phyloP scores from a whole-genome alignment of 2,888 invertebrate genomes.

The Ophioninae sp. region DNA sequence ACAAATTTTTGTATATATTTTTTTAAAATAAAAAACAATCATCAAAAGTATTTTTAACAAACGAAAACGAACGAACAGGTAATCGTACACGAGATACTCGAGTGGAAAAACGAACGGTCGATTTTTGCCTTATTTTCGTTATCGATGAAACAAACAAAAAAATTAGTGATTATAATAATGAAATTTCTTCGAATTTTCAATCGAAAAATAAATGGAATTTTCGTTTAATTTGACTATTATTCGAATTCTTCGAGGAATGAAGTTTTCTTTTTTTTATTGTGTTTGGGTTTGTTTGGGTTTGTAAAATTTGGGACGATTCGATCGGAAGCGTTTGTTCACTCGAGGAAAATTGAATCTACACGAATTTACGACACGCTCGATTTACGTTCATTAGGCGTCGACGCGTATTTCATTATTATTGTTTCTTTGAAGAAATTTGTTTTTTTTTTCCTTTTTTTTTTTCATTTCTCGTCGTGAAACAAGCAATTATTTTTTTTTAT shows the following conservation, averaged over 20 bases:
- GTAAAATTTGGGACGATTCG: neutral
- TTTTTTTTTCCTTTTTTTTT: neutral
- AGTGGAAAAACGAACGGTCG: slow-evolving; percentile 40
- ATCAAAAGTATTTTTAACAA: no score
- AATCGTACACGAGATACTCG: neutral
- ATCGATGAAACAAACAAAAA: neutral
- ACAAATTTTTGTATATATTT: neutral
- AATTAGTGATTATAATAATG: neutral
- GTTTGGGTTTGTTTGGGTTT: neutral
- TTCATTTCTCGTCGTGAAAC: no score
- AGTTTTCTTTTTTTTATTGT: neutral
- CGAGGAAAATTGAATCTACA: neutral
- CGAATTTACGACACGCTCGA: neutral
- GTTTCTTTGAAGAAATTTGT: neutral
- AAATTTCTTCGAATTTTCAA: neutral
- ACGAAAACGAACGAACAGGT: neutral
- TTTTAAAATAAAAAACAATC: no score
- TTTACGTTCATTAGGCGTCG: neutral
- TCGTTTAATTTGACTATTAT: neutral
- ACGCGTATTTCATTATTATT: neutral
- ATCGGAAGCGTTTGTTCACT: slow-evolving; percentile 28
- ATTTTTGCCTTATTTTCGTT: neutral
- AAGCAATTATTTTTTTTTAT: no score
- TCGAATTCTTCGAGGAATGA: neutral
- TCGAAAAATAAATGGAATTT: neutral